Percentiles rank a stretch among this genome's conserved stretches.
Evolutionary conservation across 2,797 vertebrate species (phyloP).

Genomic region (Mus caroli): DNA sequence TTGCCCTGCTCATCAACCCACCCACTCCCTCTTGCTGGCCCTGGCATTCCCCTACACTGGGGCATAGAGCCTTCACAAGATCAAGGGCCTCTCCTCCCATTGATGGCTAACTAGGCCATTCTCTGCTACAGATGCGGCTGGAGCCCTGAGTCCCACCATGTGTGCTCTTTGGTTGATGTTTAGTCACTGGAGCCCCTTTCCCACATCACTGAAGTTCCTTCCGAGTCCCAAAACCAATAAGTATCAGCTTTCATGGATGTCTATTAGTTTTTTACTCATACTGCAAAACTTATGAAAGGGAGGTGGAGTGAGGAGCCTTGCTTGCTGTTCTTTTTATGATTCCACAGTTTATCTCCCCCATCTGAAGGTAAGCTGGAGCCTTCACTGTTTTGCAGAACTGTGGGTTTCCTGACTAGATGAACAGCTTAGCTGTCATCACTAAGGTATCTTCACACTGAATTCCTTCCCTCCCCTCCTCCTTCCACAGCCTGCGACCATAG

Average conservation of each 20-base stretch:
- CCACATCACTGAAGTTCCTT: neutral
- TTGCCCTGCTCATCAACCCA: too few relatives aligned
- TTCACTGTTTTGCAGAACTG: constrained; percentile 28
- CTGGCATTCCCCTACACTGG: too few relatives aligned
- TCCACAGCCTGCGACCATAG: neutral
- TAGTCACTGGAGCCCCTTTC: neutral
- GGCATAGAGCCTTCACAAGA: too few relatives aligned
- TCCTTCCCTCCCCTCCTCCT: neutral
- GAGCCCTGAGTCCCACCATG: too few relatives aligned
- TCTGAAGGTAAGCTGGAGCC: neutral
- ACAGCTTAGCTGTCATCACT: neutral
- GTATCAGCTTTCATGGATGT: constrained; percentile 6
- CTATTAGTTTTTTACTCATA: constrained; percentile 11
- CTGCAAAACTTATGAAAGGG: neutral
- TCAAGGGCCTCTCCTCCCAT: too few relatives aligned
- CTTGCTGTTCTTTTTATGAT: constrained; percentile 14
- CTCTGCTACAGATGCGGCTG: too few relatives aligned
- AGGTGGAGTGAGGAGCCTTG: neutral
- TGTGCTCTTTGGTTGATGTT: too few relatives aligned
- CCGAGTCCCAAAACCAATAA: neutral
- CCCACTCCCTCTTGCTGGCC: too few relatives aligned
- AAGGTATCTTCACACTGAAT: neutral
- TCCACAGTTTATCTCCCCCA: neutral
- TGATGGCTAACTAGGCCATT: too few relatives aligned
- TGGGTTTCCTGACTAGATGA: neutral